A percentile compares a stretch with the other conserved stretches of the same genome.
Conservation (phyloP, 2,113 vertebrate species). For the Edolisoma coerulescens region DNA sequence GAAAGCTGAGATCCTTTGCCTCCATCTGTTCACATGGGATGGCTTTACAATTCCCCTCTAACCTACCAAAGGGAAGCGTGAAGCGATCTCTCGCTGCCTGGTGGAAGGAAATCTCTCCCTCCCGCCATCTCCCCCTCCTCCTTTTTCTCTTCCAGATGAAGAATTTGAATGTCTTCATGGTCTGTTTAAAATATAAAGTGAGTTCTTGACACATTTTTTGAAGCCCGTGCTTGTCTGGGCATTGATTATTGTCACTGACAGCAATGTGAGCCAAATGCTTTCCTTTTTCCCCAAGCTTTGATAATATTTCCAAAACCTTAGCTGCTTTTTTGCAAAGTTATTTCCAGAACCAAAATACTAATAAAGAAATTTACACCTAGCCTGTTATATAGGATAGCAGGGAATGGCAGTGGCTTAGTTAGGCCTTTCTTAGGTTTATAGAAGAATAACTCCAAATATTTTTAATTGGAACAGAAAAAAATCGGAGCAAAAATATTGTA, state of each 20-base stretch:
- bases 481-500: background rate
- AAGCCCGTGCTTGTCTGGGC: background rate
- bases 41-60: slow-evolving; percentile 53
- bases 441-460: background rate
- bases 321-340: background rate
- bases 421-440: background rate
- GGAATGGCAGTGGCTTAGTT: background rate
- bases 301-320: background rate
- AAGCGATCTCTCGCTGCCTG: slow-evolving; percentile 45
- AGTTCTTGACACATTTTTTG: slow-evolving; percentile 37
- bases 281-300: background rate
- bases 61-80: slow-evolving; percentile 50
- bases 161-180: slow-evolving; percentile 24
- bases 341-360: background rate
- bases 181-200: slow-evolving; percentile 42
- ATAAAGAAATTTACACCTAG: background rate
- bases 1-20: slow-evolving; percentile 61
- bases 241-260: slow-evolving; percentile 12
- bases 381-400: background rate
- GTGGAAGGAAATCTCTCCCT: slow-evolving; percentile 57
- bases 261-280: background rate
- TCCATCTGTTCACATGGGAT: slow-evolving; percentile 68
- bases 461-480: background rate
- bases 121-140: background rate
- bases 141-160: slow-evolving; percentile 15